Base-by-base conservation (phyloP, 2,888 invertebrate genomes). In the Phaedon cochleariae region DNA sequence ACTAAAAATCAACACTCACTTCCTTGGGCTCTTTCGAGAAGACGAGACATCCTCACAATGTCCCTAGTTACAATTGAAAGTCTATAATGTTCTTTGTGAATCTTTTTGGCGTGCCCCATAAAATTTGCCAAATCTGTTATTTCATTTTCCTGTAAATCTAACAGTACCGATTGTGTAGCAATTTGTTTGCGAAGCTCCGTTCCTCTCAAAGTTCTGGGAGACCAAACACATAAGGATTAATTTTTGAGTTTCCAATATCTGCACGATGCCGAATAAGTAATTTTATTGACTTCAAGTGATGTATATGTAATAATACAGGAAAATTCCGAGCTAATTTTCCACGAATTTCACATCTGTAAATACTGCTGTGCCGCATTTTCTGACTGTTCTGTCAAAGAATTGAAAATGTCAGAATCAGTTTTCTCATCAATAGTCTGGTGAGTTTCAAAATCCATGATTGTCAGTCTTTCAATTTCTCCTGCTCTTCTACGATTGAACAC, bases 161-260 rank as follows among this genome's bases (percentile, higher is more conserved):
- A 48, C 31, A 59, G 26, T 4, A 58, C 65, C 18, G 69, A 70
- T 18, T 71, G 65, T 12, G 76, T 75, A 0, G 76, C 76, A 18
- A 75, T 70, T 62, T 76, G 76, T 64, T 74, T 76, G 17, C 74
- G 54, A 1, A 75, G 53, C 6, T 22, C 64, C 4, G 76, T 76
- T 26, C 72, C 73, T 37, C 73, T 70, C 17, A 79, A 67, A 2
- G 67, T 48, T 31, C 21, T 37, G 62, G 60, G n/a, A 65, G 17
- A n/a, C 51, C 65, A 46, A 69, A 67, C 46, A 69, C 59, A 57
- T 65, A 67, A 31, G 53, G 52, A 59, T 67, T 65, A 26, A 45
- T 57, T 26, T 49, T 31, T 15, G 34, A 26, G 12, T 67, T 64
- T 37, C 57, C 49, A 45, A 59, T 62, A 59, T 64, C 15, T 22